Base-by-base conservation (phyloP, 2,113 vertebrate species). In the Brienomyrus brachyistius region DNA sequence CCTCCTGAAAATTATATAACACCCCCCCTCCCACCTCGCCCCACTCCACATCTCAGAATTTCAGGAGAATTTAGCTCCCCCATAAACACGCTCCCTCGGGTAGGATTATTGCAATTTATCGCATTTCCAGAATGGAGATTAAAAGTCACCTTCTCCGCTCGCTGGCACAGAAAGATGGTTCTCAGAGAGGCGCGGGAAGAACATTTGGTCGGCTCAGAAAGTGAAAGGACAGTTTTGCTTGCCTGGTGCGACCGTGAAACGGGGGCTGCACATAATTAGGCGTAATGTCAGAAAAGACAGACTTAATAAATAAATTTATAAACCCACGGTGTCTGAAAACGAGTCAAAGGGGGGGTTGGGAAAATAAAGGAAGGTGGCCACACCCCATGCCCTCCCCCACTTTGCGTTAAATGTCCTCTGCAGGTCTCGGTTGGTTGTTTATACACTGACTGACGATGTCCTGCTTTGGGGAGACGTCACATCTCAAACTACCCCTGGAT, bases 81-180 rank as follows among this genome's bases (percentile, higher is more conserved):
- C 45, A 5, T 50, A 43, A 47, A 86, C 48, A n/a, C 11, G 83
- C 47, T 86, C 83, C 48, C 83, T 48, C 10, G 13, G 83, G 83
- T n/a, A 47, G 83, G 45, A 50, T 86, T 86, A 86, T 27, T 86
- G 83, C 83, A 86, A 17, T 86, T 86, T 86, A 86, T 48, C 23
- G 10, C 6, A 86, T 86, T 86, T 86, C 83, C 45, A 51, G 48
- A 13, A 31, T n/a, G 47, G 83, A 86, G 45, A 86, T 51, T n/a
- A 51, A 11, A 86, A 51, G 47, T 45, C 82, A 11, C n/a, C 74
- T 43, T 51, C 47, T 10, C 11, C 5, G 21, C 23, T 86, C 4
- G 10, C 19, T 51, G 83, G 83, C 82, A n/a, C 8, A 27, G 82
- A 27, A 13, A 40, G 5, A 40, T 19, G 17, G 74, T 80, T 80